phyloP scores from a whole-genome alignment of 2,888 invertebrate species.

The Carterocephalus palaemon region DNA sequence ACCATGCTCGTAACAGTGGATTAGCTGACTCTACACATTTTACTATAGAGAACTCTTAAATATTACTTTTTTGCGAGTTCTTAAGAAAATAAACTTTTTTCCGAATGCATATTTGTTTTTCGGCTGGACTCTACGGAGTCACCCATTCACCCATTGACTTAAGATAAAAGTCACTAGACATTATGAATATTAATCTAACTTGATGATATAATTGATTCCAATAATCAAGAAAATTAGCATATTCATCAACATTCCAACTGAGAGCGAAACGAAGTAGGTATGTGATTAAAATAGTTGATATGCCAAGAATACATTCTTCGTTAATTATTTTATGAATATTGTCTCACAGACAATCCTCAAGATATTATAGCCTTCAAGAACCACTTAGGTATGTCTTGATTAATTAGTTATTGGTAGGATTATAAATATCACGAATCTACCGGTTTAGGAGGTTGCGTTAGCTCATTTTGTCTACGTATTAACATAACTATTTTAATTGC shows the following conservation, averaged over 20 bases:
- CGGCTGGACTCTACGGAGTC: too few relatives aligned
- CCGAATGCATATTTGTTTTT: too few relatives aligned
- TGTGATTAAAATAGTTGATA: constrained; percentile 12
- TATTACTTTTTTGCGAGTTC: too few relatives aligned
- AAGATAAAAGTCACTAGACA: too few relatives aligned
- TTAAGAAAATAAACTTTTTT: too few relatives aligned
- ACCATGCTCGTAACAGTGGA: too few relatives aligned
- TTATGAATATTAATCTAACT: too few relatives aligned
- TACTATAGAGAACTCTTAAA: too few relatives aligned
- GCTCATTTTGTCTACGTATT: constrained; percentile 45
- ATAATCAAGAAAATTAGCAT: background rate
- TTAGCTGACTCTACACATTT: too few relatives aligned
- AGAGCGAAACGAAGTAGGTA: too few relatives aligned
- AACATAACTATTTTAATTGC: constrained; percentile 74
- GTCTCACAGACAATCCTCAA: constrained; percentile 13
- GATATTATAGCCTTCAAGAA: constrained; percentile 44
- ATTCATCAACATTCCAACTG: background rate
- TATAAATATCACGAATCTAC: constrained; percentile 51
- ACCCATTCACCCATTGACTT: too few relatives aligned
- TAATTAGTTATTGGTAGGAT: constrained; percentile 55
- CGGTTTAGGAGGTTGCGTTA: constrained; percentile 49
- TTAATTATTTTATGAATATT: constrained; percentile 20
- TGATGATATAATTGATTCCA: too few relatives aligned
- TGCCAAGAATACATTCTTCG: background rate
- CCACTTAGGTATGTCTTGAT: constrained; percentile 58